Conservation (phyloP, 2,113 vertebrate species). For the Xiphophorus couchianus region DNA sequence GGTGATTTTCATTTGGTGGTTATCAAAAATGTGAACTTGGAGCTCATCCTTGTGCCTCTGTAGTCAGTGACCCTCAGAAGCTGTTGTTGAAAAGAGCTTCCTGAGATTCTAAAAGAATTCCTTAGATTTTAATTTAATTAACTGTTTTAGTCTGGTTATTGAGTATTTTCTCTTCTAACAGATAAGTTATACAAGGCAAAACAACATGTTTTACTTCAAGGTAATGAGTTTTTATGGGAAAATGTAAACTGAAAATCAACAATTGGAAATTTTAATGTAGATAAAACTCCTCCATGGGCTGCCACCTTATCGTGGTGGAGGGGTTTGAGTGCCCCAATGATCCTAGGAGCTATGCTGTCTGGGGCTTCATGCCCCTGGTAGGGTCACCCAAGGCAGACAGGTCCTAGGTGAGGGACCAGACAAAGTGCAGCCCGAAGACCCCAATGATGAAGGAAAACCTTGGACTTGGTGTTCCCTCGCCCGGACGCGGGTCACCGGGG, state of each 20-base stretch:
- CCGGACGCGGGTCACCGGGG: too few species aligned
- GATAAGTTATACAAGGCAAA: not conserved
- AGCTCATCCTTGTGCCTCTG: constrained; percentile 13
- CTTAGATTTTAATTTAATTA: not conserved
- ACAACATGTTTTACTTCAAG: not conserved
- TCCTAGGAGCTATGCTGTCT: too few species aligned
- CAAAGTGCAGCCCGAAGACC: too few species aligned
- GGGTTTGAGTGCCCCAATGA: too few species aligned
- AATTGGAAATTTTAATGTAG: not conserved
- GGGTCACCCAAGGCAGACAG: too few species aligned
- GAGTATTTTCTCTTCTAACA: not conserved
- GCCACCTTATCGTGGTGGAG: too few species aligned
- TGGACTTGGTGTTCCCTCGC: too few species aligned
- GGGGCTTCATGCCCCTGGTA: too few species aligned
- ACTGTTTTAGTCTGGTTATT: not conserved
- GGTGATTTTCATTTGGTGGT: constrained; percentile 30
- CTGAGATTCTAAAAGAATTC: not conserved
- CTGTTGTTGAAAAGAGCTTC: not conserved
- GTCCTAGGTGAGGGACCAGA: too few species aligned
- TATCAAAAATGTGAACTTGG: constrained; percentile 33
- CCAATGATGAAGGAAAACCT: too few species aligned
- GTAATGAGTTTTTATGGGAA: not conserved
- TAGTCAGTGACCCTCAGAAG: not conserved
- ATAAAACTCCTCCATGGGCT: too few species aligned
- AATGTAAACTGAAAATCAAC: not conserved